These are phyloP conservation scores for Triplophysa siluroides DNA, from an alignment of 2,113 vertebrate genomes.

Conservation along the genomic window DNA sequence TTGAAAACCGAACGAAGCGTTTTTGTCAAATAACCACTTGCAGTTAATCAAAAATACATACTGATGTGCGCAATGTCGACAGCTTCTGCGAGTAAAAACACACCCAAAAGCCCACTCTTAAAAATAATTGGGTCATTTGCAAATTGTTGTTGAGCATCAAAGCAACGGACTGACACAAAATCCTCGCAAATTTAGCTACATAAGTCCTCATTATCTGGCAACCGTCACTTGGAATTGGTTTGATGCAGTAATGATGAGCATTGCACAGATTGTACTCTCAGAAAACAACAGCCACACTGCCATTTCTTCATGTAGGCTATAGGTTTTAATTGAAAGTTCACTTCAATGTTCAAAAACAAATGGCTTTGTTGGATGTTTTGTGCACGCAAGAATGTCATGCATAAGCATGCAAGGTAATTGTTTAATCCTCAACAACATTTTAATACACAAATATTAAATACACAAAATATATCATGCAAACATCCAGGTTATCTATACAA, in stretches of 20 bases:
- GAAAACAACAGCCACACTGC: neutral
- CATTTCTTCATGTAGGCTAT: conserved; percentile 4
- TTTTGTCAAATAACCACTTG: neutral
- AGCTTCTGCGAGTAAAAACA: neutral
- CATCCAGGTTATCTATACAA: conserved; percentile 47
- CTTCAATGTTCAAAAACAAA: too few species aligned
- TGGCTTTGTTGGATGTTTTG: too few species aligned
- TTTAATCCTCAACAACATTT: too few species aligned
- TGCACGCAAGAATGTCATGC: conserved; percentile 14
- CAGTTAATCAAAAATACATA: conserved; percentile 7
- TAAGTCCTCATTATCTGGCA: conserved; percentile 67
- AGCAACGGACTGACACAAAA: conserved; percentile 67
- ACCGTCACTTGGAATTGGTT: conserved; percentile 54
- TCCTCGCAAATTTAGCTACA: conserved; percentile 60
- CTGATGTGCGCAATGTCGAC: neutral
- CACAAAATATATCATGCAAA: conserved; percentile 38
- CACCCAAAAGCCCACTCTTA: neutral
- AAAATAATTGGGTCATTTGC: conserved; percentile 12
- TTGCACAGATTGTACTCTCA: conserved; percentile 58
- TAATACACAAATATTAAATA: too few species aligned
- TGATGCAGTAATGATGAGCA: conserved; percentile 41
- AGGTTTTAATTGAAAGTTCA: conserved; percentile 1
- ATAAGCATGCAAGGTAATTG: too few species aligned
- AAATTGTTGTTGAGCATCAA: conserved; percentile 57
- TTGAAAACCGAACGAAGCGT: neutral